Percentiles rank a stretch among this genome's conserved stretches.
These are phyloP conservation scores for Tetramorium bicarinatum DNA, from an alignment of 2,888 invertebrate species.

Conservation along the genomic window DNA sequence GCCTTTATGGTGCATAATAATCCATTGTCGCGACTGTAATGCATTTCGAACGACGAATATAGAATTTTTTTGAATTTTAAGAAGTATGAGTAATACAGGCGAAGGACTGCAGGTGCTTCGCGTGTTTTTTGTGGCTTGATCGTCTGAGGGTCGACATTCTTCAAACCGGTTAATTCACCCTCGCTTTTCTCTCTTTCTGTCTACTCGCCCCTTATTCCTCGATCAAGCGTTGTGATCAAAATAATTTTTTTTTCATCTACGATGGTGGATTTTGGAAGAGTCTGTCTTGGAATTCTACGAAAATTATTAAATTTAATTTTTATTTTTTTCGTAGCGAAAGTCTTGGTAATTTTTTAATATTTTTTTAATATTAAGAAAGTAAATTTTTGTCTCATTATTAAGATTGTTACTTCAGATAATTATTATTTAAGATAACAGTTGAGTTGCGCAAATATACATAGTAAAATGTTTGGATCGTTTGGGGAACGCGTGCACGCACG, in stretches of 20 bases:
- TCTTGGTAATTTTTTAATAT: too few species aligned
- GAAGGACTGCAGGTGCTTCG: slow-evolving; percentile 25
- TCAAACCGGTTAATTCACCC: slow-evolving; percentile 27
- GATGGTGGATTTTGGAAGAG: neutral
- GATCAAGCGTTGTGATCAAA: neutral
- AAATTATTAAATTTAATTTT: neutral
- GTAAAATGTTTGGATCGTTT: neutral
- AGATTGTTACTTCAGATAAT: neutral
- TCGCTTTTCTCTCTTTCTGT: neutral
- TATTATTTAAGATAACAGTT: neutral
- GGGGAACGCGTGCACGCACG: neutral
- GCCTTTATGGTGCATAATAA: neutral
- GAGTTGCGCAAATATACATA: neutral
- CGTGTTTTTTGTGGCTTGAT: slow-evolving; percentile 12
- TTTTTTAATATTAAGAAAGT: neutral
- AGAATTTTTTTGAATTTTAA: slow-evolving; percentile 23
- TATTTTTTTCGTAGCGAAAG: too few species aligned
- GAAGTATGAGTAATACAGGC: neutral
- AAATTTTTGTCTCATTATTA: neutral
- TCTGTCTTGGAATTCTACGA: neutral
- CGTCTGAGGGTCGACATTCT: slow-evolving; percentile 35
- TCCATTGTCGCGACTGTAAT: neutral
- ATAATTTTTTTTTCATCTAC: neutral
- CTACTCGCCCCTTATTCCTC: slow-evolving; percentile 15
- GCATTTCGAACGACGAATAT: neutral